Evolutionary conservation across 2,888 invertebrate species (phyloP).

Genomic region (Cryptus viduatorius): DNA sequence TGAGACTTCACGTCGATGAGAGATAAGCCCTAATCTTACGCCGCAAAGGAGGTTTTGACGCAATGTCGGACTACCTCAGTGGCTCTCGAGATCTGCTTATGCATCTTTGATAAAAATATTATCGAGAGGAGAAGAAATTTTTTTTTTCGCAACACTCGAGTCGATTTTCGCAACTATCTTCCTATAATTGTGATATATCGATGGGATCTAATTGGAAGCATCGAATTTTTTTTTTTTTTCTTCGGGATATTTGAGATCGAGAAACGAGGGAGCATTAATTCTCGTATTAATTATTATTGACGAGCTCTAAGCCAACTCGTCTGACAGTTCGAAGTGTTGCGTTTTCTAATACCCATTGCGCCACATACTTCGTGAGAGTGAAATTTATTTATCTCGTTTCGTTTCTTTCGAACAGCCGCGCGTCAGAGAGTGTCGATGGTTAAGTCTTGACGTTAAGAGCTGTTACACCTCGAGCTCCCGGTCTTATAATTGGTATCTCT

Average conservation of each 20-base stretch:
- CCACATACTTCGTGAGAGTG: constrained; percentile 36
- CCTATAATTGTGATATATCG: neutral
- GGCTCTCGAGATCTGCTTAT: constrained; percentile 60
- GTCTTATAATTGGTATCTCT: constrained; percentile 64
- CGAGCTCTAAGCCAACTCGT: neutral
- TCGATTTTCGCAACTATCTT: no score
- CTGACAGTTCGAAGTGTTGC: constrained; percentile 10
- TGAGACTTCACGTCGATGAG: constrained; percentile 60
- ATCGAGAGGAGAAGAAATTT: neutral
- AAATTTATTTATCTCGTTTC: constrained; percentile 53
- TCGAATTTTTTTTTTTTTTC: neutral
- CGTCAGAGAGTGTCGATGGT: constrained; percentile 55
- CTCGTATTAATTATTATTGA: neutral
- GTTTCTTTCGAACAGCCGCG: constrained; percentile 36
- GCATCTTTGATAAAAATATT: neutral
- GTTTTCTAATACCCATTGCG: constrained; percentile 49
- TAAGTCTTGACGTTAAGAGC: constrained; percentile 63
- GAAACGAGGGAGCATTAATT: neutral
- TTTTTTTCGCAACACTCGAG: neutral
- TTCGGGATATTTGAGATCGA: neutral
- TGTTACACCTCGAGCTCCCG: constrained; percentile 61
- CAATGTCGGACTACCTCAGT: constrained; percentile 73
- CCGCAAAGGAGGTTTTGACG: constrained; percentile 62
- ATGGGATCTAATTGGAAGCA: neutral
- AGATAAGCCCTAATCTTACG: constrained; percentile 73